Base-by-base conservation (phyloP, 1,140 invertebrate genomes). In the Sarcophaga peregrina region DNA sequence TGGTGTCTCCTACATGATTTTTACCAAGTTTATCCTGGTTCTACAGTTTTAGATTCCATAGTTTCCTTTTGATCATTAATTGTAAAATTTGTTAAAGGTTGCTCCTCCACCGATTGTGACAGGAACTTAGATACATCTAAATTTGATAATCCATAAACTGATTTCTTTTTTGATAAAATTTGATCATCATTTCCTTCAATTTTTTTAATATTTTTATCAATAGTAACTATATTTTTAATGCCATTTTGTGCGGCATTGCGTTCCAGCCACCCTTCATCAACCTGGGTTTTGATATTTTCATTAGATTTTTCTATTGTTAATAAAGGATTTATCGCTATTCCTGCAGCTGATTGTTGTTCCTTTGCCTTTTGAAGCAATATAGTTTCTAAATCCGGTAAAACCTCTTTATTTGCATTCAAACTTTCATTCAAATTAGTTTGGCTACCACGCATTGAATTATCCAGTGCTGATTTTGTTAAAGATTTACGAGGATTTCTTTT, bases 401-500 rank as follows among this genome's bases (percentile, higher is more conserved):
- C 48, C 82, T 85, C 84, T 5, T 46, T 46, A 6, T 37, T 72
- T 11, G 11, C 45, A 4, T 48, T 47, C 72, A 48, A 47, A 58
- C 15, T 68, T 6, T 58, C 73, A 37, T 58, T 80, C 37, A 72
- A 50, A 10, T 78, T 50, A 50, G 6, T 76, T 5, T 48, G 52
- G 48, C 47, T 47, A 37, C 48, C 11, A 9, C 20, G 52, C 48
- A 17, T n/a, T 11, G 78, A 83, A 0, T 80, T 62, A 80, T 86
- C 87, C 9, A 82, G 17, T 0, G 85, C 80, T n/a, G 48, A 82
- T 9, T 85, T 84, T 5, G 92, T 90, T n/a, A 93, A 83, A 0
- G 93, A 93, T 89, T 96, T 96, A 86, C 95, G 92, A 13, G 95
- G 95, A 91, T 96, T 96, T 83, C 95, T 91, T 86, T 95, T 94